Evolutionary conservation across 2,797 vertebrate species (phyloP).

Genomic region (Brachyalestes nurse): DNA sequence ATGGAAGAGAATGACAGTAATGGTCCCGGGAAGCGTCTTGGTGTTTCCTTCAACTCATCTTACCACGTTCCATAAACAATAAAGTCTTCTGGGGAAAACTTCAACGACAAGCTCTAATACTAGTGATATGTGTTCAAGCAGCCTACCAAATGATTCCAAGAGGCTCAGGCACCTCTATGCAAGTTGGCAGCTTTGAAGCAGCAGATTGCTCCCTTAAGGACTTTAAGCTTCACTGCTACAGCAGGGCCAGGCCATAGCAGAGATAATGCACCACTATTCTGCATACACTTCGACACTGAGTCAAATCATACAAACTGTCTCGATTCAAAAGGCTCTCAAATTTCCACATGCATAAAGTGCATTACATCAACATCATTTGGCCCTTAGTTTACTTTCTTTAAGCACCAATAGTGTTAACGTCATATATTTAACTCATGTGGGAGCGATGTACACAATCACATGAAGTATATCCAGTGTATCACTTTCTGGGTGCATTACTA

Average conservation of each 20-base stretch:
- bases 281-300: not conserved
- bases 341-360: not conserved
- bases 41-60: not conserved
- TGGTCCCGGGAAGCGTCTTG: not conserved
- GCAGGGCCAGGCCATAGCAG: not conserved
- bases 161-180: slow-evolving; percentile 12
- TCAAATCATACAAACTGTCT: not conserved
- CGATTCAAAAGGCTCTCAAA: no score
- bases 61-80: not conserved
- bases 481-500: not conserved
- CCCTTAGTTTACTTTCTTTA: not conserved
- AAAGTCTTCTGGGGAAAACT: not conserved
- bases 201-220: slow-evolving; percentile 39
- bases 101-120: not conserved
- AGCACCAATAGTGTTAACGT: not conserved
- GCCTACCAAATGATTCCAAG: not conserved
- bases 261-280: not conserved
- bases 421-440: not conserved
- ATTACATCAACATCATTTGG: not conserved
- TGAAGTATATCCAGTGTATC: not conserved
- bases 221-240: not conserved
- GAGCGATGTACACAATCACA: not conserved
- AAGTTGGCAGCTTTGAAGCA: slow-evolving; percentile 34
- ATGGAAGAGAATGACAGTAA: not conserved
- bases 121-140: slow-evolving; percentile 1